A percentile compares a stretch with the other conserved stretches of the same genome.
These are phyloP conservation scores for Lepeophtheirus salmonis DNA, from an alignment of 1,140 invertebrate species.

Conservation along the genomic window DNA sequence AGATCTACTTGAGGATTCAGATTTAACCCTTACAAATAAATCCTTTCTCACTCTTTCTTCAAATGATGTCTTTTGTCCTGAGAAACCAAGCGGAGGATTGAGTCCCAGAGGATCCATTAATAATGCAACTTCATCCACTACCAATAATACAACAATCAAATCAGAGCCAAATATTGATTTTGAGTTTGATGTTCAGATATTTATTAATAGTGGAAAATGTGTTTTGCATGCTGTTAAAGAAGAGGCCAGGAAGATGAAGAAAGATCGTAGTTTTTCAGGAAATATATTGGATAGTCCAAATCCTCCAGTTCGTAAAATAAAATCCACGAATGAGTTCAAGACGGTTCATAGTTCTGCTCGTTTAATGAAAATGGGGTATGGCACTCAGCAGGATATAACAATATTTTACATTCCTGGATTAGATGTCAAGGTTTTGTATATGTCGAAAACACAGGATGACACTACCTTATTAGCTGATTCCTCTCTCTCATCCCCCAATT, in stretches of 20 bases:
- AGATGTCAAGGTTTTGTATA: slow-evolving; percentile 55
- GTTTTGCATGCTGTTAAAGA: slow-evolving; percentile 67
- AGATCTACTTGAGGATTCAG: background rate
- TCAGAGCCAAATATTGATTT: slow-evolving; percentile 88
- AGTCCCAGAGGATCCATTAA: background rate
- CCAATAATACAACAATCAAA: background rate
- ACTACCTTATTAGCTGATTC: background rate
- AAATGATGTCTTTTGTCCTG: too few species aligned
- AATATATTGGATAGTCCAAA: slow-evolving; percentile 37
- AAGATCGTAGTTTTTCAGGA: slow-evolving; percentile 48
- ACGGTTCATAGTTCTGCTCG: slow-evolving; percentile 2
- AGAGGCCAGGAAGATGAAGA: slow-evolving; percentile 42
- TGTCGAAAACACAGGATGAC: slow-evolving; percentile 19
- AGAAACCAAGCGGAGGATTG: too few species aligned
- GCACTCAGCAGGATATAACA: slow-evolving; percentile 14
- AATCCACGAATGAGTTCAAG: background rate
- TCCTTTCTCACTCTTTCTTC: background rate
- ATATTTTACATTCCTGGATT: slow-evolving; percentile 88
- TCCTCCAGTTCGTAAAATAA: slow-evolving; percentile 20
- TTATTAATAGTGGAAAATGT: slow-evolving; percentile 91
- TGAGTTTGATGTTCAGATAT: slow-evolving; percentile 84
- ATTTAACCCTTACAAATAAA: background rate
- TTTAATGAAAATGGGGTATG: background rate
- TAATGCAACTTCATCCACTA: background rate
- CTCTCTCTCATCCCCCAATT: background rate